phyloP scores from a whole-genome alignment of 2,797 vertebrate genomes.

The Diglossa cyanea region DNA sequence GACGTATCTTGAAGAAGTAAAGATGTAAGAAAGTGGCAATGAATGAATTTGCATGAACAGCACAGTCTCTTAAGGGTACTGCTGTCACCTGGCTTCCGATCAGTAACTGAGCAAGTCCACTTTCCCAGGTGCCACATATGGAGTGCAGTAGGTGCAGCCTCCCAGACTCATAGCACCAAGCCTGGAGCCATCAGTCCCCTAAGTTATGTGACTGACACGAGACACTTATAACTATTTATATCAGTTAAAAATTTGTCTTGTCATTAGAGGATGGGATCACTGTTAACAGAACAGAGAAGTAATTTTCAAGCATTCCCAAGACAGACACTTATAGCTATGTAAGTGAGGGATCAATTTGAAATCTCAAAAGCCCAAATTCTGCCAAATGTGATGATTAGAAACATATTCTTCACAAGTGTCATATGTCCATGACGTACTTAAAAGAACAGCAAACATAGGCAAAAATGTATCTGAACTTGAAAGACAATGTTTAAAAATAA shows the following conservation, averaged over 20 bases:
- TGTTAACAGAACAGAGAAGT: not conserved
- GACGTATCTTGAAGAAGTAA: not conserved
- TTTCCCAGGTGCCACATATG: not conserved
- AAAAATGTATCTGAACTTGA: not conserved
- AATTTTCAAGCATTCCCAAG: not conserved
- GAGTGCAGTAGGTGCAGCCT: not conserved
- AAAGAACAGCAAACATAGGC: not conserved
- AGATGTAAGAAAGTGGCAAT: not conserved
- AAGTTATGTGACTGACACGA: not conserved
- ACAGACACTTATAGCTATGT: not conserved
- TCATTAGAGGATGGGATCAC: not conserved
- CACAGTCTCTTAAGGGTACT: not conserved
- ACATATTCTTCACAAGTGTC: not conserved
- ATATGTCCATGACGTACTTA: not conserved
- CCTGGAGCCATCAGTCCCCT: not conserved
- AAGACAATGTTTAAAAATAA: constrained; percentile 8
- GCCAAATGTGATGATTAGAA: not conserved
- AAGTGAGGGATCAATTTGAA: not conserved
- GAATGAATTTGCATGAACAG: not conserved
- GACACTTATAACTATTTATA: not conserved
- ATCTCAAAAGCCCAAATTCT: not conserved
- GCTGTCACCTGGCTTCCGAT: not conserved
- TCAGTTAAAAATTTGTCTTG: not conserved
- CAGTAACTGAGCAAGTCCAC: not conserved
- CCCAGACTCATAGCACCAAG: fast-evolving